Evolutionary conservation across 2,888 invertebrate genomes (phyloP), one percentile per base, ranked within the genome.

Genomic region (Parelbella ahira): DNA sequence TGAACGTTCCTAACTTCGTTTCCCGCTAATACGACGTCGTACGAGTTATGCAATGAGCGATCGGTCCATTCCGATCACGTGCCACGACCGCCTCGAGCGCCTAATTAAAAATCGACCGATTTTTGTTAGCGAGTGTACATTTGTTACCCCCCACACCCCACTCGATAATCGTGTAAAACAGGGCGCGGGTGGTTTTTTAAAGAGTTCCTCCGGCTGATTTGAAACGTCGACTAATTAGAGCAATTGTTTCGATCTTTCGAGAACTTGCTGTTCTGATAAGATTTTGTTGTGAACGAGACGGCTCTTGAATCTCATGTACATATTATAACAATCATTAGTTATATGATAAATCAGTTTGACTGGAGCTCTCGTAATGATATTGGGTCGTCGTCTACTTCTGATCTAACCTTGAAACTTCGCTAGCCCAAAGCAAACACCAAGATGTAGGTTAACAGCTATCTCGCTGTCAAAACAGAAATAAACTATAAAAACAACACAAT

Each of bases 61-160:
- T 65, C 62, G 59, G 56, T 61, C 57, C 60, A 82, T 76, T 78
- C 83, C 54, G 66, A 69, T 82, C 84, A 83, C 82, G 82, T 68
- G 68, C 74, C 49, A 54, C 60, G 54, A 54, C 56, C 59, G 58
- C 51, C 61, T 60, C 63, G 63, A 57, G 63, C 57, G 70, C 70
- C 81, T 84, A 84, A 86, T 86, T 86, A 83, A 84, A 86, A 84
- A 84, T 84, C 84, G 82, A 82, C 76, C 69, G 72, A 82, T 80
- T 84, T 83, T 80, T 79, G 78, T 76, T 68, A 67, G 69, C 65
- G 60, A 69, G 60, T 75, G 74, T 78, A 81, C 77, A 64, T 65
- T 66, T 66, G 65, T 64, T 60, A 61, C 50, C 51, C 47, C 51
- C 57, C 51, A 24, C 30, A 21, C 36, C 37, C 44, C 46, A 27